Conservation (phyloP, 2,113 vertebrate species). For the Sinosuthora webbiana region DNA sequence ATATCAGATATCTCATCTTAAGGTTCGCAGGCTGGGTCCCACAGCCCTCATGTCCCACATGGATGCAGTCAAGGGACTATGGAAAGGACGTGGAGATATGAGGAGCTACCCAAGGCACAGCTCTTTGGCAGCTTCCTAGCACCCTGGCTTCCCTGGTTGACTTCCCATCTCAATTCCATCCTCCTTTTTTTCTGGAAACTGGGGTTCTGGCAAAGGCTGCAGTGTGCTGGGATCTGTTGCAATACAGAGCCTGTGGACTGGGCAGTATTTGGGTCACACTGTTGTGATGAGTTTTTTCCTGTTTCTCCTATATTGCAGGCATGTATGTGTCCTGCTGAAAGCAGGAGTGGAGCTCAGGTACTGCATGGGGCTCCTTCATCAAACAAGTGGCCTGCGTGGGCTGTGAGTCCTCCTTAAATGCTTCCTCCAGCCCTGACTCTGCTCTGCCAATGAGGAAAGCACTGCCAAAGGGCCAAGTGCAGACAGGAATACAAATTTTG, state of each 20-base stretch:
- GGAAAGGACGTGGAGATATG: background rate
- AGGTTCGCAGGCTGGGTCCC: background rate
- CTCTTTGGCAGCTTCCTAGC: background rate
- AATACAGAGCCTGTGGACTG: background rate
- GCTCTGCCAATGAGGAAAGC: background rate
- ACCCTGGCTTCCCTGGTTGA: background rate
- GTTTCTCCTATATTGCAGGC: background rate
- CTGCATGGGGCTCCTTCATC: no score
- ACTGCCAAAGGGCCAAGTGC: background rate
- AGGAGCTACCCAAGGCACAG: background rate
- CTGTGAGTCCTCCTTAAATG: background rate
- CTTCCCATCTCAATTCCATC: background rate
- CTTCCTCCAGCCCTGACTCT: background rate
- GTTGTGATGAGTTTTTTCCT: background rate
- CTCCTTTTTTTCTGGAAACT: background rate
- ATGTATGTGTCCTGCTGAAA: background rate
- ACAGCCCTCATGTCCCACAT: background rate
- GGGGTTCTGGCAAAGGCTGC: background rate
- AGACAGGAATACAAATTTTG: background rate
- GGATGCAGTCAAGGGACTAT: background rate
- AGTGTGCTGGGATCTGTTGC: background rate
- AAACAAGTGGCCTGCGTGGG: rapidly evolving
- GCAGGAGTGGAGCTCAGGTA: background rate
- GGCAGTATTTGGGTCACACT: background rate
- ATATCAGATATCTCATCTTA: background rate